Conservation (phyloP, 2,797 vertebrate genomes). For the Micropoecilia bifurca region DNA sequence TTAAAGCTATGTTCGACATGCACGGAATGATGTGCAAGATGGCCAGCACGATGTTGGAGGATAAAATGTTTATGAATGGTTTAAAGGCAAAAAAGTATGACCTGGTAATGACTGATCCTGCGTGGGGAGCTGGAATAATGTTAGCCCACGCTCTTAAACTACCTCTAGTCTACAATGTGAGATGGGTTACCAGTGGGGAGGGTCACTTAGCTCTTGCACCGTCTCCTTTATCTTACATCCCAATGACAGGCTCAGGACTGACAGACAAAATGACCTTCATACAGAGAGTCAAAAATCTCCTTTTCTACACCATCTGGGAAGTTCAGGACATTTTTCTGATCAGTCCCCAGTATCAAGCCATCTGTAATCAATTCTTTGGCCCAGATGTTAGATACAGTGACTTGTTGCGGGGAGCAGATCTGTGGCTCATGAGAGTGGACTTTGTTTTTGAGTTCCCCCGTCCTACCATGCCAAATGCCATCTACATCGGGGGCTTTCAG, state of each 20-base stretch:
- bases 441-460: slow-evolving; percentile 80
- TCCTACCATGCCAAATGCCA: slow-evolving; percentile 76
- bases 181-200: slow-evolving; percentile 51
- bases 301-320: neutral
- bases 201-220: slow-evolving; percentile 59
- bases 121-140: slow-evolving; percentile 53
- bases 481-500: slow-evolving; percentile 81
- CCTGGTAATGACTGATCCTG: slow-evolving; percentile 58
- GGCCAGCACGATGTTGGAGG: slow-evolving; percentile 24
- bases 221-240: slow-evolving; percentile 63
- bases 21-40: slow-evolving; percentile 25
- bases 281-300: slow-evolving; percentile 51
- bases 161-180: slow-evolving; percentile 63
- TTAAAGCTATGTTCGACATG: slow-evolving; percentile 41
- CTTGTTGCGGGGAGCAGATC: slow-evolving; percentile 64
- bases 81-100: slow-evolving; percentile 51
- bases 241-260: slow-evolving; percentile 39
- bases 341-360: slow-evolving; percentile 31
- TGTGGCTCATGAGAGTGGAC: slow-evolving; percentile 63
- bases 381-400: slow-evolving; percentile 43
- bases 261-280: slow-evolving; percentile 60
- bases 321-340: neutral
- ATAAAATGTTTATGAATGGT: slow-evolving; percentile 36
- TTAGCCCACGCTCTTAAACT: slow-evolving; percentile 64
- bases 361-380: slow-evolving; percentile 62